Evolutionary conservation across 2,888 invertebrate species (phyloP).

Genomic region (Petrolisthes cinctipes): DNA sequence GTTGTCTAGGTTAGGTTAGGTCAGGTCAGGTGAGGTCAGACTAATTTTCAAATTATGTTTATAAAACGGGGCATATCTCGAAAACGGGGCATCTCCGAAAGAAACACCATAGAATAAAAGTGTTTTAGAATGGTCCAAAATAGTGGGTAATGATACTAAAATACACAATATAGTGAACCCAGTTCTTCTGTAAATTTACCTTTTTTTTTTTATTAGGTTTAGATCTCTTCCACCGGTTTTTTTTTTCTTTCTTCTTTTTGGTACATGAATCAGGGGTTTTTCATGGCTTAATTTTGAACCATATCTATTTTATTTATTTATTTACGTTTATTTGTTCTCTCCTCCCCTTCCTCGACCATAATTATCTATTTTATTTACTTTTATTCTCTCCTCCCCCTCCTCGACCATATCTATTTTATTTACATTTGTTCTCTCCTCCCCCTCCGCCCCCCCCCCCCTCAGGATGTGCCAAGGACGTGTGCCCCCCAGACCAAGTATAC

Average conservation of each 20-base stretch:
- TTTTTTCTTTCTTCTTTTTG: neutral
- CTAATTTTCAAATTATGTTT: too few species aligned
- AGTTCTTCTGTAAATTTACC: too few species aligned
- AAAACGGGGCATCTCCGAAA: too few species aligned
- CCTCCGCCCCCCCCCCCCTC: neutral
- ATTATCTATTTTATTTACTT: too few species aligned
- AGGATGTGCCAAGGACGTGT: constrained; percentile 83
- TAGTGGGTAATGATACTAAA: too few species aligned
- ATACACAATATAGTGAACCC: too few species aligned
- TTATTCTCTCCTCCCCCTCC: neutral
- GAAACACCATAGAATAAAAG: too few species aligned
- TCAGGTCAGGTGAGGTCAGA: too few species aligned
- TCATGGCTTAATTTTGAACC: neutral
- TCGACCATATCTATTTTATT: neutral
- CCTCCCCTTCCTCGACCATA: neutral
- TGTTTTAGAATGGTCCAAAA: too few species aligned
- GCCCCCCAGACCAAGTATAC: constrained; percentile 81
- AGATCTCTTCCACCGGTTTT: neutral
- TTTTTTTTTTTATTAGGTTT: neutral
- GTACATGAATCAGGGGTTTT: neutral
- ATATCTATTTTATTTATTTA: neutral
- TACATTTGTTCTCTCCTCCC: neutral
- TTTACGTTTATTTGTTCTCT: neutral
- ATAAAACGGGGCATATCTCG: too few species aligned
- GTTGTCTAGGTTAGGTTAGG: too few species aligned